Evolutionary conservation across 1,140 invertebrate species (phyloP).

Genomic region (Drosophila bipectinata): DNA sequence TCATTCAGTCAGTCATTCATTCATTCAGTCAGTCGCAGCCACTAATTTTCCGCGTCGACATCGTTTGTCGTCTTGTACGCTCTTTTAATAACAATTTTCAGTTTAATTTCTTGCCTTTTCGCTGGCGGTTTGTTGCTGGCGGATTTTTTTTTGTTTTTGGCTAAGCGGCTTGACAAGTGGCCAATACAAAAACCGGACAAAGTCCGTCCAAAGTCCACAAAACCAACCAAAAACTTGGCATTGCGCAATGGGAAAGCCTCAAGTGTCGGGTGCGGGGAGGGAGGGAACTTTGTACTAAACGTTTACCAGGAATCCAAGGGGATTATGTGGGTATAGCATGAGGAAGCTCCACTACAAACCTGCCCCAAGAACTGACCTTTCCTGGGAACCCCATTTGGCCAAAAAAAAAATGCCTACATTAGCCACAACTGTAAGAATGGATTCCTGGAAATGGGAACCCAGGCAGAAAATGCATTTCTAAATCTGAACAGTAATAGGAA

Average conservation of each 20-base stretch:
- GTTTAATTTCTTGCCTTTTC: constrained; percentile 57
- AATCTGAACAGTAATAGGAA: constrained; percentile 25
- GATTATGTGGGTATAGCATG: background rate
- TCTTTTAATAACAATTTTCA: constrained; percentile 73
- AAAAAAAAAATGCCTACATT: background rate
- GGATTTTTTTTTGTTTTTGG: constrained; percentile 16
- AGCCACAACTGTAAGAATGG: constrained; percentile 7
- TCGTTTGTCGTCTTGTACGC: constrained; percentile 76
- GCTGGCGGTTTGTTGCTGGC: background rate
- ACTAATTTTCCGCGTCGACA: constrained; percentile 72
- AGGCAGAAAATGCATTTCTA: constrained; percentile 37
- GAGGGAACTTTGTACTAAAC: constrained; percentile 18
- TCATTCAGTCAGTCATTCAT: constrained; percentile 48
- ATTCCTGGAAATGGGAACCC: constrained; percentile 34
- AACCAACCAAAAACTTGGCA: constrained; percentile 18
- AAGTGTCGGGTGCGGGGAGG: constrained; percentile 5
- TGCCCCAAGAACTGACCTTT: constrained; percentile 44
- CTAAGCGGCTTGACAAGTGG: constrained; percentile 52
- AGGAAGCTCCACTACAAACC: constrained; percentile 7
- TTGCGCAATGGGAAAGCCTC: constrained; percentile 52
- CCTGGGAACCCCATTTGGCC: constrained; percentile 3
- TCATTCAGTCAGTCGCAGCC: constrained; percentile 51
- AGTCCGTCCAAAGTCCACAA: constrained; percentile 37
- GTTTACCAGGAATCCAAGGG: constrained; percentile 24
- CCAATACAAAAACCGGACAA: constrained; percentile 32